Evolutionary conservation across 2,797 vertebrate species (phyloP).

Genomic region (Columba guinea): DNA sequence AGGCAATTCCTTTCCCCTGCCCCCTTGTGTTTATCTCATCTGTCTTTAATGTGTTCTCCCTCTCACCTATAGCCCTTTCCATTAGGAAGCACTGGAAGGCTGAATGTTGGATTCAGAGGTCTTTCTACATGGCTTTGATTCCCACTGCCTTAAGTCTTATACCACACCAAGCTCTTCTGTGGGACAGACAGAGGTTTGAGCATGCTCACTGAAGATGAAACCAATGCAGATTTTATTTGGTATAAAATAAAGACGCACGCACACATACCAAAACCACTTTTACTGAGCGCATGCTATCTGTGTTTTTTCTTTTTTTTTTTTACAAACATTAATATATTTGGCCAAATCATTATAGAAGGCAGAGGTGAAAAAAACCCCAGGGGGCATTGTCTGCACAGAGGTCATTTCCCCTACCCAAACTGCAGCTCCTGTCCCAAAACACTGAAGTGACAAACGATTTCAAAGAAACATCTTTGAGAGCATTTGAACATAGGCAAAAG

Average conservation of each 20-base stretch:
- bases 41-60: not conserved
- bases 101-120: not conserved
- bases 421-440: not conserved
- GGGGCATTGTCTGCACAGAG: not conserved
- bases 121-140: not conserved
- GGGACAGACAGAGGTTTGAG: not conserved
- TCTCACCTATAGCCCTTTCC: not conserved
- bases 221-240: slow-evolving; percentile 27
- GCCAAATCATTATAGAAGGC: slow-evolving; percentile 22
- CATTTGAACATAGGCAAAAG: not conserved
- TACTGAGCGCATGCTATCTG: not conserved
- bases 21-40: not conserved
- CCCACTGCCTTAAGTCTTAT: rapidly evolving
- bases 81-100: not conserved
- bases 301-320: not conserved
- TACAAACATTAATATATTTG: not conserved
- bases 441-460: not conserved
- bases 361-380: not conserved
- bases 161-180: not conserved
- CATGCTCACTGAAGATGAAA: not conserved
- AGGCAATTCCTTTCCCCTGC: not conserved
- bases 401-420: not conserved
- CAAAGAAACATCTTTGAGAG: not conserved
- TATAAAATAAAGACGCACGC: not conserved
- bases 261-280: not conserved